Percentiles rank a stretch among this genome's conserved stretches.
Conservation (phyloP, 2,797 vertebrate genomes). For the Falco berigora region DNA sequence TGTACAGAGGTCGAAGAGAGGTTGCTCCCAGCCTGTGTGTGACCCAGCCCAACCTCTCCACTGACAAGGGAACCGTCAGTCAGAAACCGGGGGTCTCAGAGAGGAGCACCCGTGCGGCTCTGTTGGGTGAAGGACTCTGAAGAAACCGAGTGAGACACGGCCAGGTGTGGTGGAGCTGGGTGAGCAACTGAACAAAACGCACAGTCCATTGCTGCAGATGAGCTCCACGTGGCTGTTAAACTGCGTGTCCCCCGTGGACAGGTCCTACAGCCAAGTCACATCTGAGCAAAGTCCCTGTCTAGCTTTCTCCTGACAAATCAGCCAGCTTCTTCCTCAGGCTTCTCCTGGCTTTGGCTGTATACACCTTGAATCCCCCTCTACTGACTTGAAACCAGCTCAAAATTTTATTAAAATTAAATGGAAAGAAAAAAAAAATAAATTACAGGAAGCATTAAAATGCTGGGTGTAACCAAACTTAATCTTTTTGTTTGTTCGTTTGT, state of each 20-base stretch:
- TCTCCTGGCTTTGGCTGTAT: background rate
- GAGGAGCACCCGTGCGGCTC: background rate
- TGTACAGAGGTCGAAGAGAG: background rate
- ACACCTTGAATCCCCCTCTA: background rate
- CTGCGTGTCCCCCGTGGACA: accelerated
- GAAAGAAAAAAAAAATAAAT: background rate
- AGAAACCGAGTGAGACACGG: background rate
- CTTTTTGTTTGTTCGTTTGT: background rate
- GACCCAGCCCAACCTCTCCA: background rate
- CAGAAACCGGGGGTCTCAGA: background rate
- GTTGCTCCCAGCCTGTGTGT: background rate
- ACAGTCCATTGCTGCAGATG: background rate
- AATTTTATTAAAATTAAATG: background rate
- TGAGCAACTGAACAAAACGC: background rate
- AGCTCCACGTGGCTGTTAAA: background rate
- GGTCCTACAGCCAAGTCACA: background rate
- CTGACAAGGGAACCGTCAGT: background rate
- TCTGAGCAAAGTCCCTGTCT: background rate
- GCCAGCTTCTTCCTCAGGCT: background rate
- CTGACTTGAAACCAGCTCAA: background rate
- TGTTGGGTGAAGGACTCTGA: background rate
- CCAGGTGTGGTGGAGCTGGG: background rate
- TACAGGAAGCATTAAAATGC: background rate
- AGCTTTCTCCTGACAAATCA: background rate
- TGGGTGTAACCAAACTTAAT: background rate